A percentile compares a stretch with the other conserved stretches of the same genome.
phyloP scores from a whole-genome alignment of 1,140 invertebrate genomes.

The Bradysia coprophila region DNA sequence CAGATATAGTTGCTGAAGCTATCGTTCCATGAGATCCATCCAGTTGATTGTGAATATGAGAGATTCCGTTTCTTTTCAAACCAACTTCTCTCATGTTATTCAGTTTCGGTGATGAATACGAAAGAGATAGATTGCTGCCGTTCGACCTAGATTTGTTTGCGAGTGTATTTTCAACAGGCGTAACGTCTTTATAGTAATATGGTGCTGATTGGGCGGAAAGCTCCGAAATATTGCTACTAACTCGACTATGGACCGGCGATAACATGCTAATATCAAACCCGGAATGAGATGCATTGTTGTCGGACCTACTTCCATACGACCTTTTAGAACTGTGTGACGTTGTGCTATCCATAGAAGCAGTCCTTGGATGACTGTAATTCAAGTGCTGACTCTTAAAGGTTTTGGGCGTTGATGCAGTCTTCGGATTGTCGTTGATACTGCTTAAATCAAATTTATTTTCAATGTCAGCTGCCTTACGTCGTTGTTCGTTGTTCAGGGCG shows the following conservation, averaged over 20 bases:
- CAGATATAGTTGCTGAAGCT: constrained; percentile 34
- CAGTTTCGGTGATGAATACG: constrained; percentile 11
- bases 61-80: constrained; percentile 41
- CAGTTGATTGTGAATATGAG: constrained; percentile 62
- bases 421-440: too few species aligned
- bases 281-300: not conserved
- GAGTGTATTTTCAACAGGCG: constrained; percentile 14
- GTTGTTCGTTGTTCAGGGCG: constrained; percentile 17
- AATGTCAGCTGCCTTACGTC: constrained; percentile 7
- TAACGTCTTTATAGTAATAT: constrained; percentile 77
- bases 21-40: constrained; percentile 22
- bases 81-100: constrained; percentile 45
- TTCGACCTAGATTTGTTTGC: constrained; percentile 1
- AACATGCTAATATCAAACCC: constrained; percentile 3
- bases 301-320: not conserved
- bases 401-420: too few species aligned
- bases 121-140: not conserved
- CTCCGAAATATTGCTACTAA: constrained; percentile 25
- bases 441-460: not conserved
- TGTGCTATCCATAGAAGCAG: too few species aligned
- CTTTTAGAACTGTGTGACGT: too few species aligned
- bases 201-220: constrained; percentile 52
- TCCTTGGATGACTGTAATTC: too few species aligned
- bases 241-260: constrained; percentile 18
- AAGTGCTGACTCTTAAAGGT: too few species aligned